Percentiles rank a stretch among this genome's conserved stretches.
phyloP scores from a whole-genome alignment of 2,113 vertebrate species.

The Galeopterus variegatus region DNA sequence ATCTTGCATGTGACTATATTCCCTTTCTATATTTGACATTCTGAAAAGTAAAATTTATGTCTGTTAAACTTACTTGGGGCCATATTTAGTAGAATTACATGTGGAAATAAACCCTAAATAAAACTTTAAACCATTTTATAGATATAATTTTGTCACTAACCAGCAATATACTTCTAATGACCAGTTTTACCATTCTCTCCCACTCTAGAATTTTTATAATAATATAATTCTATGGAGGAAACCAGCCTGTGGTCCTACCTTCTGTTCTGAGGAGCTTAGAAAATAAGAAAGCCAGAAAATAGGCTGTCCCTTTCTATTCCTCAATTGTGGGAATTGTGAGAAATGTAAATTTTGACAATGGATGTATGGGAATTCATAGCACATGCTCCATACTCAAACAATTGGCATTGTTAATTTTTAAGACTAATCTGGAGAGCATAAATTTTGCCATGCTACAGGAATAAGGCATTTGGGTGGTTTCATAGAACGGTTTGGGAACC shows the following conservation, averaged over 20 bases:
- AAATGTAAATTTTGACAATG: not conserved
- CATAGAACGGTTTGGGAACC: not conserved
- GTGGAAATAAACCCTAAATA: not conserved
- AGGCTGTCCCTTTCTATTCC: not conserved
- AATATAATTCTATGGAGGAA: not conserved
- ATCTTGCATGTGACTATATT: not conserved
- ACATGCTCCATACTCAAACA: not conserved
- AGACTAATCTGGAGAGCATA: not conserved
- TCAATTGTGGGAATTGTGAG: not conserved
- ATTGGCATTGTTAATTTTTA: not conserved
- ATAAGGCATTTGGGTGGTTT: constrained; percentile 13
- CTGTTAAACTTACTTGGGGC: not conserved
- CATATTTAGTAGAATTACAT: not conserved
- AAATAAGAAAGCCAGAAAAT: not conserved
- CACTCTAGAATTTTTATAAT: not conserved
- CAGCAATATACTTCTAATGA: not conserved
- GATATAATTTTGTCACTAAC: not conserved
- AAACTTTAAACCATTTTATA: not conserved
- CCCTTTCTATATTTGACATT: not conserved
- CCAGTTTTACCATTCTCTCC: not conserved
- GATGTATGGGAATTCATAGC: not conserved
- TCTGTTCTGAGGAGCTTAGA: not conserved
- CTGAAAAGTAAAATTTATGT: not conserved
- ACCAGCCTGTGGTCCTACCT: not conserved
- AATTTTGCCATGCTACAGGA: not conserved